Base-by-base conservation (phyloP, 1,140 invertebrate species). In the Bactericera cockerelli region DNA sequence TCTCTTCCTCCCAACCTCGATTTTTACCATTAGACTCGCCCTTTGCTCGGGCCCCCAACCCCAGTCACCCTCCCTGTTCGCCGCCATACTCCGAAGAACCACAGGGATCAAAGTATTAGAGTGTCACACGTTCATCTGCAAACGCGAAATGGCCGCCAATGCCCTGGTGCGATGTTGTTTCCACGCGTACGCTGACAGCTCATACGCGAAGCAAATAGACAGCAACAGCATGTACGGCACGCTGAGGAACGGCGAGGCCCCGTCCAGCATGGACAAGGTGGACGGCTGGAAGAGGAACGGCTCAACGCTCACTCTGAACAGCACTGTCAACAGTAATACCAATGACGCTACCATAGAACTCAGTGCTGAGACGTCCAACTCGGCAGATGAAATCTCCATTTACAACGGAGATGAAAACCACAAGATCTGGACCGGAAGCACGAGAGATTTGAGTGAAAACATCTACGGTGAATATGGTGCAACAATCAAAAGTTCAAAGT, bases 41-140 rank as follows among this genome's bases (percentile, higher is more conserved):
- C 10, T 96, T 96, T 71, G 91, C 92, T 1, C 77, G 90, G 38
- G 84, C 85, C 58, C 92, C 87, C 22, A 90, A 83, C 62, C 77
- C 80, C 39, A 82, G 84, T 56, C 86, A 90, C 69, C 96, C 96
- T 36, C 95, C 96, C 79, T 99, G 39, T 99, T 99, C 74, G 93
- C 95, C 26, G 93, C 93, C 59, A 97, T 99, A 54, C 75, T 98
- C 39, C 79, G 95, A 26, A 79, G 95, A 38, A 97, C 93, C 2
- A 89, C 89, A 8, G 95, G 96, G n/a, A 95, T 98, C 63, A 98
- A 98, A 75, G 93, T 99, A 14, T 77, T 99, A 11, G 96, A 99
- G 75, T 99, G 96, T 77, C 95, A 99, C 75, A 93, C 93, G 25
- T 99, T 99, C 72, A 93, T 99, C 65, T 98, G 94, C 73, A 94